Evolutionary conservation across 1,140 invertebrate species (phyloP).

Genomic region (Melitaea cinxia): DNA sequence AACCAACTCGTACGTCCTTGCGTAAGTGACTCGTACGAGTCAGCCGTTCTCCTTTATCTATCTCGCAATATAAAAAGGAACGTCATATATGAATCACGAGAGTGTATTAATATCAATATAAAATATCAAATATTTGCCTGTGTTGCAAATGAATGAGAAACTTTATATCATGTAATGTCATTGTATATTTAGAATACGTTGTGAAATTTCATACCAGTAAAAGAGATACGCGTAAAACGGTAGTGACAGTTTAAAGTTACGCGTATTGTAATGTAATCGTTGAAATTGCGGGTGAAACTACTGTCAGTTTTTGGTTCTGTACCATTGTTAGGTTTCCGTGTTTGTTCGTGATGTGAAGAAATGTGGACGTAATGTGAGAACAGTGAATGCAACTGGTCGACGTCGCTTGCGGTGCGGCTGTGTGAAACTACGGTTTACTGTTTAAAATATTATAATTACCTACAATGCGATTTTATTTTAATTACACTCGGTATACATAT

Average conservation of each 20-base stretch:
- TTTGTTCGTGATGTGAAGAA: constrained; percentile 22
- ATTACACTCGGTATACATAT: constrained; percentile 8
- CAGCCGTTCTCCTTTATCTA: neutral
- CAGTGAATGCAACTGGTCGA: constrained; percentile 44
- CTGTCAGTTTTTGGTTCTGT: constrained; percentile 11
- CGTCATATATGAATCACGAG: neutral
- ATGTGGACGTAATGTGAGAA: constrained; percentile 51
- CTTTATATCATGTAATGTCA: neutral
- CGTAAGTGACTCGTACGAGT: constrained; percentile 5
- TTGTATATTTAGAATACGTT: constrained; percentile 10
- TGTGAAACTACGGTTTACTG: constrained; percentile 42
- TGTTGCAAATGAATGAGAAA: constrained; percentile 6
- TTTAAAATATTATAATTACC: constrained; percentile 50
- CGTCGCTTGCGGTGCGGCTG: constrained; percentile 53
- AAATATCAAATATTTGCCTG: neutral
- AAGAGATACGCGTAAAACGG: constrained; percentile 13
- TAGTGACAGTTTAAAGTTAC: constrained; percentile 2
- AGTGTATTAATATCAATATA: neutral
- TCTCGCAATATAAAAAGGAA: neutral
- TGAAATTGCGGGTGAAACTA: constrained; percentile 7
- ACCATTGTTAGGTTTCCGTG: constrained; percentile 14
- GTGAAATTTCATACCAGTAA: constrained; percentile 13
- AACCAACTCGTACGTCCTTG: constrained; percentile 12
- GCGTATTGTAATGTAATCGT: constrained; percentile 11
- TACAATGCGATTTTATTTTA: constrained; percentile 35